phyloP scores from a whole-genome alignment of 2,113 vertebrate species.

The Lota lota region DNA sequence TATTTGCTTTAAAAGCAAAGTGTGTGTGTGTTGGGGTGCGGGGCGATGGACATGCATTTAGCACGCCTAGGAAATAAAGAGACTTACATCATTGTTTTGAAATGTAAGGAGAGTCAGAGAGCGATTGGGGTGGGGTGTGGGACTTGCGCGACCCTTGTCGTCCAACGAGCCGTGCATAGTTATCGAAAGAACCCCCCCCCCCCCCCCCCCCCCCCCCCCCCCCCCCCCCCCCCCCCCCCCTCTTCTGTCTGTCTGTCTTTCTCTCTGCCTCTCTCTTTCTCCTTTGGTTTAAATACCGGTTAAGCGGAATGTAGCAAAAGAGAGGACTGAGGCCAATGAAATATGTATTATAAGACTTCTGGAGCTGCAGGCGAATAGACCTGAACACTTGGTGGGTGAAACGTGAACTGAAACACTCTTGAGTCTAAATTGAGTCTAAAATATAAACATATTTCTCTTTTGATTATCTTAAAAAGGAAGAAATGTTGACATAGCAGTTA shows the following conservation, averaged over 20 bases:
- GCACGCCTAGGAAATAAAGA: neutral
- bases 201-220: neutral
- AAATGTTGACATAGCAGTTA: no score
- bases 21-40: no score
- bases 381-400: no score
- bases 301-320: slow-evolving; percentile 30
- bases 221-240: neutral
- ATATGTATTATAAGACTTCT: slow-evolving; percentile 29
- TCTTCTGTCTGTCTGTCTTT: neutral
- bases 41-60: no score
- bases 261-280: neutral
- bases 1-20: no score
- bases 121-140: neutral
- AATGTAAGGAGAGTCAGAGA: slow-evolving; percentile 11
- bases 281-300: slow-evolving; percentile 9
- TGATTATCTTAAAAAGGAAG: no score
- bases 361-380: neutral
- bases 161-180: neutral
- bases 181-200: neutral
- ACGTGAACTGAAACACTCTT: no score
- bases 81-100: slow-evolving; percentile 20
- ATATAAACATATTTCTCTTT: no score
- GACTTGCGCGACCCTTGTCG: slow-evolving; percentile 5
- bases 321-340: slow-evolving; percentile 38
- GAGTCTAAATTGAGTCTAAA: no score